Evolutionary conservation across 2,113 vertebrate species (phyloP).

Genomic region (Semicossyphus pulcher): DNA sequence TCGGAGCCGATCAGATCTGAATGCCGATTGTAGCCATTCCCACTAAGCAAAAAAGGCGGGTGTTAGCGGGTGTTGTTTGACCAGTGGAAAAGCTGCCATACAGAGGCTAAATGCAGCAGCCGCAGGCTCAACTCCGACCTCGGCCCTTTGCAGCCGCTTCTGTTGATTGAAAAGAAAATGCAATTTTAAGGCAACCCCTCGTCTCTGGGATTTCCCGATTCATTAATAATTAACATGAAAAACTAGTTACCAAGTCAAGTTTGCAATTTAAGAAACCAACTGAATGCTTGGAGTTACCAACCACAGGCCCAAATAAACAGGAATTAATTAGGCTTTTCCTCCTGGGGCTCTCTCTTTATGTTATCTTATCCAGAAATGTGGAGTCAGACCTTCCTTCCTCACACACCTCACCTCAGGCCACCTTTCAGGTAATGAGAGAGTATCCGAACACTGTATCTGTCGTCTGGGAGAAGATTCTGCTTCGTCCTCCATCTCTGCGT

Average conservation of each 20-base stretch:
- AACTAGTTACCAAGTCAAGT: not conserved
- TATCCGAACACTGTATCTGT: constrained; percentile 68
- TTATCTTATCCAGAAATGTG: constrained; percentile 24
- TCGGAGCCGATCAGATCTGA: too few species aligned
- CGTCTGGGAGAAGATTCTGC: constrained; percentile 60
- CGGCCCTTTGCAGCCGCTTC: too few species aligned
- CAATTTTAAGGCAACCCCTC: not conserved
- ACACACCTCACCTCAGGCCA: constrained; percentile 55
- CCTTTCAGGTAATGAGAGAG: constrained; percentile 74
- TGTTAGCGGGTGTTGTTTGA: too few species aligned
- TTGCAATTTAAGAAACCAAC: not conserved
- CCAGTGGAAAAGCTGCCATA: too few species aligned
- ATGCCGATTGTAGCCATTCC: too few species aligned
- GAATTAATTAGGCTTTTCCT: constrained; percentile 4
- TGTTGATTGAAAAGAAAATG: not conserved
- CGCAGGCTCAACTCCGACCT: too few species aligned
- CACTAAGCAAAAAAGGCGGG: too few species aligned
- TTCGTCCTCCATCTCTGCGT: constrained; percentile 64
- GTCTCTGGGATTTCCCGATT: not conserved
- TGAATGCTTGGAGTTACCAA: not conserved
- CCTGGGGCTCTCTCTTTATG: constrained; percentile 11
- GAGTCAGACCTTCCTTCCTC: constrained; percentile 22
- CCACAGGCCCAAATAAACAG: constrained; percentile 10
- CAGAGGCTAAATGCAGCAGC: too few species aligned
- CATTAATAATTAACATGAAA: not conserved